These are phyloP conservation scores for Indicator indicator DNA, from an alignment of 2,113 vertebrate genomes.

Conservation along the genomic window DNA sequence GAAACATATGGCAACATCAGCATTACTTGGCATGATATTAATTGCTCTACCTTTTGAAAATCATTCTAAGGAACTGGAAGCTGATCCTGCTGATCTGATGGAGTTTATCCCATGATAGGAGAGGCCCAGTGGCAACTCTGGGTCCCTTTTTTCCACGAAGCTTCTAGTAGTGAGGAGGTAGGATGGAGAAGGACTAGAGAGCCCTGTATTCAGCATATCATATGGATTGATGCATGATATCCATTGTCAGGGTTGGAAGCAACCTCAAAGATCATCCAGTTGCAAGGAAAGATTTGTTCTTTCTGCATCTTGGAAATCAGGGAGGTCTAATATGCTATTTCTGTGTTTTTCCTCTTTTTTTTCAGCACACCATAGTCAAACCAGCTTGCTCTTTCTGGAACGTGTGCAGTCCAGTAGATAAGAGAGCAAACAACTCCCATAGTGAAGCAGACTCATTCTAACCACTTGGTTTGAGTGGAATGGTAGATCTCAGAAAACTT, in stretches of 20 bases:
- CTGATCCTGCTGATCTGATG: background rate
- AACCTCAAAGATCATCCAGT: too few species aligned
- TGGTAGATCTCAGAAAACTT: conserved; percentile 3
- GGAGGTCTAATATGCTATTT: background rate
- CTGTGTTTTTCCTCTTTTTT: background rate
- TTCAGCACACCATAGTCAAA: background rate
- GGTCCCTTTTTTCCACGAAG: background rate
- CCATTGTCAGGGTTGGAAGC: too few species aligned
- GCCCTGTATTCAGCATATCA: background rate
- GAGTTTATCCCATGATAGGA: background rate
- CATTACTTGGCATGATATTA: background rate
- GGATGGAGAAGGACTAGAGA: background rate
- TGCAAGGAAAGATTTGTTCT: background rate
- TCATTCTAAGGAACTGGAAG: background rate
- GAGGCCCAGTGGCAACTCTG: background rate
- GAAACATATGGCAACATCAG: background rate
- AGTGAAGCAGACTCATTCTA: background rate
- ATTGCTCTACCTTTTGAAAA: background rate
- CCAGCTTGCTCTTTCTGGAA: background rate
- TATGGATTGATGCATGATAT: background rate
- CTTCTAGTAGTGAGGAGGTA: background rate
- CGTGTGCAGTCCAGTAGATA: background rate
- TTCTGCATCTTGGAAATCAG: background rate
- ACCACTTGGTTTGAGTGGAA: conserved; percentile 4
- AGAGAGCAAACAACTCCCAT: background rate